Percentiles rank a stretch among this genome's conserved stretches.
These are phyloP conservation scores for Scatophagus argus DNA, from an alignment of 2,113 vertebrate species.

Conservation along the genomic window DNA sequence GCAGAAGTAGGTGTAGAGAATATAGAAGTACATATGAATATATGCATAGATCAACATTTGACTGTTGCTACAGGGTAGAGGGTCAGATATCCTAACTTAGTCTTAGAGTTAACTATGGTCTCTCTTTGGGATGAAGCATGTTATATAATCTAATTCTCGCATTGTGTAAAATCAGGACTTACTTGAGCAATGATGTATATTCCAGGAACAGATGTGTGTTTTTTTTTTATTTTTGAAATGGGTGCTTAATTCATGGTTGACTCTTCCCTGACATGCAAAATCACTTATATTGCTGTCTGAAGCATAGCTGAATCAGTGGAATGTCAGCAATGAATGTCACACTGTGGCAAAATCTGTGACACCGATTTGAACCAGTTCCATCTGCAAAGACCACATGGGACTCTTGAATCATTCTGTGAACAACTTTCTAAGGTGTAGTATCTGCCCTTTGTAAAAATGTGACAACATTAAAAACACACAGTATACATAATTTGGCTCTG, in stretches of 20 bases:
- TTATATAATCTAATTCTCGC: not conserved
- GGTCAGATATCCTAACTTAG: not conserved
- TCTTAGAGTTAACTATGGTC: not conserved
- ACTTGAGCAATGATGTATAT: not conserved
- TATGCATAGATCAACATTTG: too few species aligned
- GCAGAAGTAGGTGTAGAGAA: not conserved
- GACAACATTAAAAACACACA: not conserved
- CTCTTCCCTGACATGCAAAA: not conserved
- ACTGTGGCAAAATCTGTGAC: not conserved
- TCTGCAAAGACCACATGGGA: conserved; percentile 9
- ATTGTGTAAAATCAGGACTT: not conserved
- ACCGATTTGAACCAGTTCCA: not conserved
- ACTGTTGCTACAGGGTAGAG: too few species aligned
- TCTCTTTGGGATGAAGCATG: not conserved
- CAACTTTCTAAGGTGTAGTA: accelerated
- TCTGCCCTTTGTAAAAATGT: not conserved
- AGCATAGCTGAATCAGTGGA: too few species aligned
- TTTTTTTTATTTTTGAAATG: not conserved
- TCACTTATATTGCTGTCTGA: not conserved
- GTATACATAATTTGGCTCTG: conserved; percentile 8
- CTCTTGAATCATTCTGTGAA: not conserved
- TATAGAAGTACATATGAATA: not conserved
- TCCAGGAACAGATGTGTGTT: not conserved
- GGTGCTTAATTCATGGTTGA: not conserved
- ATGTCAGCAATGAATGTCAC: not conserved